Percentiles rank a stretch among this genome's conserved stretches.
Conservation (phyloP, 2,797 vertebrate genomes). For the Fistularia commersonii region DNA sequence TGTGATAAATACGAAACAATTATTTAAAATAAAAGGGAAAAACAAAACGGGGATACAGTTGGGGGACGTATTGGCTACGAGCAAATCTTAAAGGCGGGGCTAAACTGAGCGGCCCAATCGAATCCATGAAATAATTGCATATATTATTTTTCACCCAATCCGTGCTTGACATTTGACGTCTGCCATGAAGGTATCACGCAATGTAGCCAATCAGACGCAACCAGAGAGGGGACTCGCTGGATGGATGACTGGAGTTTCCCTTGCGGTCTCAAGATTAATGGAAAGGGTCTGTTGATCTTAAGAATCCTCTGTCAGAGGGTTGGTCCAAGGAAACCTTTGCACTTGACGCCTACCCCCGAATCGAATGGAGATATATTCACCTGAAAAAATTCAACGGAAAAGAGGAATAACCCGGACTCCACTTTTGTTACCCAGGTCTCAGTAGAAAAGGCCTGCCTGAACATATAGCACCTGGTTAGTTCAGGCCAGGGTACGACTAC, state of each 20-base stretch:
- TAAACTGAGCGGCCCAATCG: conserved; percentile 55
- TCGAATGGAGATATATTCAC: conserved; percentile 2
- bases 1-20: conserved; percentile 2
- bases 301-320: conserved; percentile 68
- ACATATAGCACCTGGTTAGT: conserved; percentile 58
- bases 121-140: conserved; percentile 28
- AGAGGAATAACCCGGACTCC: conserved; percentile 18
- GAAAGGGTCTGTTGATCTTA: conserved; percentile 77
- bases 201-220: conserved; percentile 49
- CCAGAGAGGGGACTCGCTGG: conserved; percentile 46
- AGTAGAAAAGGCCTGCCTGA: conserved; percentile 49
- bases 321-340: conserved; percentile 53
- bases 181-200: conserved; percentile 11
- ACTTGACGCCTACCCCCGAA: conserved; percentile 47
- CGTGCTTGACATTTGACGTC: not conserved
- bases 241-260: conserved; percentile 80
- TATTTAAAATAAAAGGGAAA: conserved; percentile 13
- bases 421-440: conserved; percentile 30
- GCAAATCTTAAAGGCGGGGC: conserved; percentile 49
- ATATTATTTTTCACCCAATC: conserved; percentile 52
- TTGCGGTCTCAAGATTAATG: conserved; percentile 81
- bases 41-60: conserved; percentile 33
- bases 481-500: conserved; percentile 66
- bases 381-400: conserved; percentile 14
- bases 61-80: conserved; percentile 55